phyloP scores from a whole-genome alignment of 2,113 vertebrate species.

The Orycteropus afer region DNA sequence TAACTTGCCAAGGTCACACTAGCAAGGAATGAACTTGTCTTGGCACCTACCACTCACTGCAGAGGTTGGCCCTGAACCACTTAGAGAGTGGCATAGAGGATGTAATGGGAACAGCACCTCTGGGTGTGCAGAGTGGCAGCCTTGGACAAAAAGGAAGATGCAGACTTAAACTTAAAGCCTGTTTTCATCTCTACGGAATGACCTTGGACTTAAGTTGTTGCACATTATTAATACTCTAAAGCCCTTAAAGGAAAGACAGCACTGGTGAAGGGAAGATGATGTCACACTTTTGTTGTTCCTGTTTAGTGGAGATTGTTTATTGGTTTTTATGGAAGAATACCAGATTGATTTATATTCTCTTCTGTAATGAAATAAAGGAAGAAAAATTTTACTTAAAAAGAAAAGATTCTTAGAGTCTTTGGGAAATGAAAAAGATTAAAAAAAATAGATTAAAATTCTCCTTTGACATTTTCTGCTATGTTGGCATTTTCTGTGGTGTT shows the following conservation, averaged over 20 bases:
- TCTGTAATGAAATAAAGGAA: conserved; percentile 8
- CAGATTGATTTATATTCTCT: conserved; percentile 46
- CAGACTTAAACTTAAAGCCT: not conserved
- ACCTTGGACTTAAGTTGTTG: not conserved
- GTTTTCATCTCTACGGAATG: not conserved
- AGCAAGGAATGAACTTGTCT: not conserved
- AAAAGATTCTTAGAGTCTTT: conserved; percentile 53
- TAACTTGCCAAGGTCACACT: not conserved
- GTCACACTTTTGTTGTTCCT: conserved; percentile 2
- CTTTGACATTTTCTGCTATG: conserved; percentile 70
- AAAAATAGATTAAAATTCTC: conserved; percentile 50
- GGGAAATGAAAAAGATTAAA: conserved; percentile 64
- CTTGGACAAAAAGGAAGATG: not conserved
- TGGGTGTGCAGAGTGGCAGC: not conserved
- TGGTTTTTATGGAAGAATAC: conserved; percentile 7
- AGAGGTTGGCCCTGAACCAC: not conserved
- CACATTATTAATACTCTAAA: not conserved
- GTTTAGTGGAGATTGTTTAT: not conserved
- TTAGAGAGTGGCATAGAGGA: not conserved
- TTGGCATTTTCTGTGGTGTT: conserved; percentile 68
- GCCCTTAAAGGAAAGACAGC: not conserved
- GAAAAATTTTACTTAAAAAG: conserved; percentile 29
- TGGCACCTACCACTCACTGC: not conserved
- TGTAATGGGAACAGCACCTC: not conserved
- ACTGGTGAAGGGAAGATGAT: not conserved